Evolutionary conservation across 1,140 invertebrate genomes (phyloP).

Genomic region (Idris sp.): DNA sequence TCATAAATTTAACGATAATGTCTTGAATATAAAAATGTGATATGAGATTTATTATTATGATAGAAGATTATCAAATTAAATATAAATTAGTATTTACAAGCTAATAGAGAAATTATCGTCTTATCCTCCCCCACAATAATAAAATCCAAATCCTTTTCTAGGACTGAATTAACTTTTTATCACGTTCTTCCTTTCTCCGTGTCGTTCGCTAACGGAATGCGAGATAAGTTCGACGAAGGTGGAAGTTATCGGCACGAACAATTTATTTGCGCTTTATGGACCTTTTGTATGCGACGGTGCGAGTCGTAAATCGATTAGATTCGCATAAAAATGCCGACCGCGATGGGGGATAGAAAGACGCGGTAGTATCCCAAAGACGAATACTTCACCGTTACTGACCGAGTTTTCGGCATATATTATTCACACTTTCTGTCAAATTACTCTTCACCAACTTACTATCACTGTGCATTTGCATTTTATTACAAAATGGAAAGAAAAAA

Average conservation of each 20-base stretch:
- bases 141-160: slow-evolving; percentile 7
- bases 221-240: slow-evolving; percentile 41
- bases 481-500: too few relatives aligned
- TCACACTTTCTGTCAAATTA: slow-evolving; percentile 56
- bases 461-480: too few relatives aligned
- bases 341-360: slow-evolving; percentile 34
- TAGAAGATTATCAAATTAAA: too few relatives aligned
- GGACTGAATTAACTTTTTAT: slow-evolving; percentile 26
- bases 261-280: slow-evolving; percentile 49
- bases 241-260: slow-evolving; percentile 46
- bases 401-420: slow-evolving; percentile 51
- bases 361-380: slow-evolving; percentile 32
- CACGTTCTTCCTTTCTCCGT: slow-evolving; percentile 10
- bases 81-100: too few relatives aligned
- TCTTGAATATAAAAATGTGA: too few relatives aligned
- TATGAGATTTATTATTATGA: too few relatives aligned
- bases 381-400: slow-evolving; percentile 54
- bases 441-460: slow-evolving; percentile 9
- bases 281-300: slow-evolving; percentile 45
- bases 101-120: too few relatives aligned
- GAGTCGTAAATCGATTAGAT: slow-evolving; percentile 56
- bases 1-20: too few relatives aligned
- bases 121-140: too few relatives aligned
- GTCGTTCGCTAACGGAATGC: slow-evolving; percentile 46
- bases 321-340: slow-evolving; percentile 35